phyloP scores from a whole-genome alignment of 2,797 vertebrate species.

The Melanotaenia maccullochi region DNA sequence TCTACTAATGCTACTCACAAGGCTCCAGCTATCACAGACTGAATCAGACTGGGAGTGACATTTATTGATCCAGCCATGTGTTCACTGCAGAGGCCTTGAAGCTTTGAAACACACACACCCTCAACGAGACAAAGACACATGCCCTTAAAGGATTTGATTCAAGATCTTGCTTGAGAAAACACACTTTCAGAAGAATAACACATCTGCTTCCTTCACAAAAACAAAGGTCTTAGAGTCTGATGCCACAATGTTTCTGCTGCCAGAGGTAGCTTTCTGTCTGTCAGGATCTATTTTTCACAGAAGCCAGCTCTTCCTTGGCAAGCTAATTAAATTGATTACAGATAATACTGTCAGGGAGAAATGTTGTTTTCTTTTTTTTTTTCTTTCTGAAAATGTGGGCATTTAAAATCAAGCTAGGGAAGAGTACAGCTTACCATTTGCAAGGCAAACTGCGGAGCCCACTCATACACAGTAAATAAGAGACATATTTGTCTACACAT shows the following conservation, averaged over 20 bases:
- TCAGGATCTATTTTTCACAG: constrained; percentile 29
- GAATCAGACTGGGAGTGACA: constrained; percentile 29
- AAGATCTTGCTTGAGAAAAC: constrained; percentile 27
- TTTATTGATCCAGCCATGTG: constrained; percentile 32
- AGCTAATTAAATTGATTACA: constrained; percentile 54
- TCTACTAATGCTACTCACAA: constrained; percentile 33
- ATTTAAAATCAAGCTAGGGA: too few relatives aligned
- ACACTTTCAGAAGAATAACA: constrained; percentile 46
- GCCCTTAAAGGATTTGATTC: constrained; percentile 3
- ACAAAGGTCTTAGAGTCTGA: constrained; percentile 43
- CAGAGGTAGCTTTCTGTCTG: constrained; percentile 36
- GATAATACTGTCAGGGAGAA: constrained; percentile 44
- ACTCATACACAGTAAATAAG: constrained; percentile 34
- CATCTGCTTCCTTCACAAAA: constrained; percentile 54
- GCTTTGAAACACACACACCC: constrained; percentile 27
- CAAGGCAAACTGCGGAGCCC: constrained; percentile 23
- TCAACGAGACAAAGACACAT: constrained; percentile 11
- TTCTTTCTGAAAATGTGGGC: too few relatives aligned
- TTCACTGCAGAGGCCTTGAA: constrained; percentile 28
- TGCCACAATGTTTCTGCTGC: constrained; percentile 32
- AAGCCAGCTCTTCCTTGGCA: constrained; percentile 35
- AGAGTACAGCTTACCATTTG: constrained; percentile 31
- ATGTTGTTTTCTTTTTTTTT: background rate
- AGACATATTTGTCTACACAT: constrained; percentile 19
- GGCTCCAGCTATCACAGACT: constrained; percentile 21